Evolutionary conservation across 2,888 invertebrate genomes (phyloP).

Genomic region (Harpalus rubripes): DNA sequence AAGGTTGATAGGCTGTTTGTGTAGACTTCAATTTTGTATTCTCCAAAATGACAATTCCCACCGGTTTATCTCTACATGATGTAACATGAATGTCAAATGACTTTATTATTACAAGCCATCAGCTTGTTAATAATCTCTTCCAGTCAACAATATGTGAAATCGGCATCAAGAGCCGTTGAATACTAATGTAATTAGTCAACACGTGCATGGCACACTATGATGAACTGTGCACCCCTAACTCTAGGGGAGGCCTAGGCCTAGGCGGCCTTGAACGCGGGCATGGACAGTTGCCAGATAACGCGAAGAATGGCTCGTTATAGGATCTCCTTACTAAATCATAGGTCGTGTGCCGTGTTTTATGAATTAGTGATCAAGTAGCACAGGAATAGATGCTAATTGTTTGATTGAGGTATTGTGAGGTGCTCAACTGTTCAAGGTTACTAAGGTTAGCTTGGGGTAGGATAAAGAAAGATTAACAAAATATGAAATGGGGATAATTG

Average conservation of each 20-base stretch:
- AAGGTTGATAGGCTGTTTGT: no score
- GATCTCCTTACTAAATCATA: slow-evolving; percentile 30
- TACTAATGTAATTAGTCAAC: slow-evolving; percentile 59
- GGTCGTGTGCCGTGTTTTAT: slow-evolving; percentile 26
- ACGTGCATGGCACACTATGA: slow-evolving; percentile 28
- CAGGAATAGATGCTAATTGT: slow-evolving; percentile 26
- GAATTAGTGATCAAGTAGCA: slow-evolving; percentile 44
- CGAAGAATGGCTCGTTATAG: slow-evolving; percentile 57
- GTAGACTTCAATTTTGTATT: neutral
- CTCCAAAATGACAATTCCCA: neutral
- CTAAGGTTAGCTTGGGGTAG: neutral
- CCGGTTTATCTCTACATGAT: neutral
- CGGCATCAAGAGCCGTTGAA: slow-evolving; percentile 39
- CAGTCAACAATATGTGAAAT: slow-evolving; percentile 55
- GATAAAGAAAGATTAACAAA: neutral
- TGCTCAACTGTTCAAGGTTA: slow-evolving; percentile 7
- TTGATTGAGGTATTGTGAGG: slow-evolving; percentile 22
- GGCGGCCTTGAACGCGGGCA: neutral
- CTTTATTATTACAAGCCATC: slow-evolving; percentile 54
- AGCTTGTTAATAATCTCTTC: slow-evolving; percentile 59
- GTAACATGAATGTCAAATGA: slow-evolving; percentile 53
- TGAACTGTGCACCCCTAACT: neutral
- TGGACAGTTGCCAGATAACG: slow-evolving; percentile 12
- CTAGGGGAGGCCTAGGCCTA: slow-evolving; percentile 3
- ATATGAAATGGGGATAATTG: neutral